These are phyloP conservation scores for Zaprionus lineosus DNA, from an alignment of 2,888 invertebrate species.

Conservation along the genomic window DNA sequence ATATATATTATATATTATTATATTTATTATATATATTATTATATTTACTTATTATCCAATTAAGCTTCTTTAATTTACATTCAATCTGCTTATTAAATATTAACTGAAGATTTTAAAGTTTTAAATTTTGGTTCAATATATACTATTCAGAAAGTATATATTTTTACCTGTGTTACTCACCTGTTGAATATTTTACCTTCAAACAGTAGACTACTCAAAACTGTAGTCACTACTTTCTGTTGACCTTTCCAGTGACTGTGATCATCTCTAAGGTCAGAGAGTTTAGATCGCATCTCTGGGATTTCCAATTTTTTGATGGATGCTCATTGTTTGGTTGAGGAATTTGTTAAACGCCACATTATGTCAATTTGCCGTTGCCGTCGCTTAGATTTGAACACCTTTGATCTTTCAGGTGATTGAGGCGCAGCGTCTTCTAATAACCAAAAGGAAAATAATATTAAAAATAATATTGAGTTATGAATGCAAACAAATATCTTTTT, in stretches of 20 bases:
- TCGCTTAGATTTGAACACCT: conserved; percentile 64
- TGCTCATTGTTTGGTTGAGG: conserved; percentile 37
- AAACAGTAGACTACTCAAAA: too few relatives aligned
- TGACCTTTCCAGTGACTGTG: conserved; percentile 29
- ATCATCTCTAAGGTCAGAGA: conserved; percentile 28
- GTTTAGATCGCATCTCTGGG: conserved; percentile 22
- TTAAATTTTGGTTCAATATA: too few relatives aligned
- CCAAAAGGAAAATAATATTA: conserved; percentile 4
- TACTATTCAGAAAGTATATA: too few relatives aligned
- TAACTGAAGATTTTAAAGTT: too few relatives aligned
- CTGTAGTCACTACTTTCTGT: too few relatives aligned
- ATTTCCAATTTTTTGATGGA: conserved; percentile 66
- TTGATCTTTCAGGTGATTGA: conserved; percentile 55
- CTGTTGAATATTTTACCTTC: too few relatives aligned
- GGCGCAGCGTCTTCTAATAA: conserved; percentile 55
- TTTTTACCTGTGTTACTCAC: too few relatives aligned
- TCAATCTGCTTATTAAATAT: too few relatives aligned
- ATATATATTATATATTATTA: too few relatives aligned
- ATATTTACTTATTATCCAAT: too few relatives aligned
- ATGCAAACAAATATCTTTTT: conserved; percentile 61
- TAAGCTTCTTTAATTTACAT: too few relatives aligned
- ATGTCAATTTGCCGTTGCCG: conserved; percentile 78
- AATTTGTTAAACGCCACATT: conserved; percentile 82
- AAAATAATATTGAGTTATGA: conserved; percentile 73
- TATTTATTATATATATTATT: too few relatives aligned